Conservation (phyloP, 2,797 vertebrate species). For the Falco rusticolus region DNA sequence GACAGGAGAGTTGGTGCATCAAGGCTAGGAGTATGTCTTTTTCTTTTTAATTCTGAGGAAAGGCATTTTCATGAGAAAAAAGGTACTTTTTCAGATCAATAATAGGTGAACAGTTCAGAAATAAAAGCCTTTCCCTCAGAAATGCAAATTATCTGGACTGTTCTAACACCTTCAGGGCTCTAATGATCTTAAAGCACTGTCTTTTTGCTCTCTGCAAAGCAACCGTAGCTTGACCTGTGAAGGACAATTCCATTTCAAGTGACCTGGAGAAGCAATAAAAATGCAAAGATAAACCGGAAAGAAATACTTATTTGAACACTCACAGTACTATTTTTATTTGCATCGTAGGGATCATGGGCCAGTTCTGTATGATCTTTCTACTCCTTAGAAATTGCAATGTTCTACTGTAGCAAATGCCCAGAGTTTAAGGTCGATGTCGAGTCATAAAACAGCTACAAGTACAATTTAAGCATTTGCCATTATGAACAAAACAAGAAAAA, state of each 20-base stretch:
- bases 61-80: background rate
- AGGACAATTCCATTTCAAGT: slow-evolving; percentile 52
- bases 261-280: slow-evolving; percentile 38
- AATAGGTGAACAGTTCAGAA: slow-evolving; percentile 14
- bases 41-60: background rate
- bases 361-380: background rate
- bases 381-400: background rate
- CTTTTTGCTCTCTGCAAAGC: slow-evolving; percentile 10
- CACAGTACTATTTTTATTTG: slow-evolving; percentile 24
- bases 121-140: slow-evolving; percentile 28
- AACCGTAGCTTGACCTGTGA: slow-evolving; percentile 1
- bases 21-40: background rate
- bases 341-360: background rate
- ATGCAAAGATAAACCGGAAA: slow-evolving; percentile 7
- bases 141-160: slow-evolving; percentile 17
- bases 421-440: slow-evolving; percentile 9
- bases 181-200: slow-evolving; percentile 1
- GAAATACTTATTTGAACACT: slow-evolving; percentile 13
- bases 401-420: background rate
- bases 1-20: background rate
- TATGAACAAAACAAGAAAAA: slow-evolving; percentile 1
- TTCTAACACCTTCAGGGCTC: background rate
- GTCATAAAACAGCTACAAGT: slow-evolving; percentile 22
- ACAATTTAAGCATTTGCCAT: slow-evolving; percentile 2
- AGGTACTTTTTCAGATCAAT: background rate